A percentile compares a stretch with the other conserved stretches of the same genome.
Evolutionary conservation across 2,888 invertebrate species (phyloP).

Genomic region (Apotomis betuletana): DNA sequence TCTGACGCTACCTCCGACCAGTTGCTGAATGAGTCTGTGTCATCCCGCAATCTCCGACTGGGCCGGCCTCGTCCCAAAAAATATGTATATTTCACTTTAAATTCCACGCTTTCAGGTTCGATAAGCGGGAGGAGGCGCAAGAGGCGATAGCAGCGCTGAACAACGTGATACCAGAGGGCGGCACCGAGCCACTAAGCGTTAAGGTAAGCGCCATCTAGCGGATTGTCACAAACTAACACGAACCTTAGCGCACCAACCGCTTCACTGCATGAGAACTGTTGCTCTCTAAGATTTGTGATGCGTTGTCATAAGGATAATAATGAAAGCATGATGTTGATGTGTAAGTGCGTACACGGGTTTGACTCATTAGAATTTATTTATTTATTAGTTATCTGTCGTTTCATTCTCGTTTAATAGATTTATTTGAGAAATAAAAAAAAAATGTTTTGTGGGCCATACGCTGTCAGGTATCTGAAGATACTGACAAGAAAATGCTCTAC

Average conservation of each 20-base stretch:
- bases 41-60: too few species aligned
- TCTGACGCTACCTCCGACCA: too few species aligned
- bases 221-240: neutral
- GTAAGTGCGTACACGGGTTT: slow-evolving; percentile 25
- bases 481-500: too few species aligned
- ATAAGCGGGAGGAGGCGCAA: slow-evolving; percentile 94
- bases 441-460: too few species aligned
- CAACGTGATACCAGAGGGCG: slow-evolving; percentile 92
- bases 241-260: slow-evolving; percentile 23
- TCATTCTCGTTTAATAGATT: too few species aligned
- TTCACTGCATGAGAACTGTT: slow-evolving; percentile 33
- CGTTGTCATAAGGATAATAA: neutral
- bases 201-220: slow-evolving; percentile 71
- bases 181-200: slow-evolving; percentile 92
- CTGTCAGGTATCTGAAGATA: too few species aligned
- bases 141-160: slow-evolving; percentile 94
- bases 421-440: too few species aligned
- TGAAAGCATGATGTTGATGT: slow-evolving; percentile 18
- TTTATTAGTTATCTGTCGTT: neutral
- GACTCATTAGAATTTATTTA: neutral
- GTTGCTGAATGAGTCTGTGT: too few species aligned
- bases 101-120: slow-evolving; percentile 84
- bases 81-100: neutral
- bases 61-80: too few species aligned
- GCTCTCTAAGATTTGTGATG: slow-evolving; percentile 15